Evolutionary conservation across 2,797 vertebrate genomes (phyloP), one percentile per base, ranked within the genome.

Genomic region (Enteromius anoplus): DNA sequence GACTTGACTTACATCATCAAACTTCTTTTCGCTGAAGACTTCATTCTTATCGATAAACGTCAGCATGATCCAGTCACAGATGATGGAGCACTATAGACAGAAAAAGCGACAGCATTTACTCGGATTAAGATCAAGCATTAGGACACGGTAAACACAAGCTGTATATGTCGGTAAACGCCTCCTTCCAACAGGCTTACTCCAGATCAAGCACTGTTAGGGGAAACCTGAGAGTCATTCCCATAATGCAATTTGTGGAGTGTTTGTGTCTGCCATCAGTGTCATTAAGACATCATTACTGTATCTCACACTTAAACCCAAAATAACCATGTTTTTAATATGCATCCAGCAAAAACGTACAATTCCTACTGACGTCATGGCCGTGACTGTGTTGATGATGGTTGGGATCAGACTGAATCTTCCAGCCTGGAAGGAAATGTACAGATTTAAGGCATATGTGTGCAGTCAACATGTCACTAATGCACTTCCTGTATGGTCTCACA

Each of bases 31-130:
- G 71, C 97, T 97, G 93, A 97, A 98, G 77, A 95, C 83, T 84
- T 96, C 95, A 82, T 97, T 93, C 90, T 97, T 97, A 90, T 98
- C 97, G 86, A 98, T 97, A 92, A 97, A 97, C 0, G 96, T 97
- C 87, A 98, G 90, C 94, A 98, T 93, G 89, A 98, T 96, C 97
- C 97, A 98, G 89, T 98, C 97, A 8, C 97, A 98, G 84, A 98
- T 92, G 34, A 97, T 95, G 34, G 96, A 96, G 32, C 96, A 97
- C 97, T 97, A 23, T 2, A 71, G n/a, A 42, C 75, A 71, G 34
- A 42, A 42, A 2, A 6, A 45, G 26, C 53, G 4, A 10, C 51
- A 32, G 2, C 34, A 19, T 45, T 49, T 15, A 26, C 58, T n/a
- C 11, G 34, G 32, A 10, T 49, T 49, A 10, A 21, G 5, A 72